Evolutionary conservation across 35 echinoderm and acorn worm species (phyloP).

Genomic region (Heliocidaris erythrogramma): DNA sequence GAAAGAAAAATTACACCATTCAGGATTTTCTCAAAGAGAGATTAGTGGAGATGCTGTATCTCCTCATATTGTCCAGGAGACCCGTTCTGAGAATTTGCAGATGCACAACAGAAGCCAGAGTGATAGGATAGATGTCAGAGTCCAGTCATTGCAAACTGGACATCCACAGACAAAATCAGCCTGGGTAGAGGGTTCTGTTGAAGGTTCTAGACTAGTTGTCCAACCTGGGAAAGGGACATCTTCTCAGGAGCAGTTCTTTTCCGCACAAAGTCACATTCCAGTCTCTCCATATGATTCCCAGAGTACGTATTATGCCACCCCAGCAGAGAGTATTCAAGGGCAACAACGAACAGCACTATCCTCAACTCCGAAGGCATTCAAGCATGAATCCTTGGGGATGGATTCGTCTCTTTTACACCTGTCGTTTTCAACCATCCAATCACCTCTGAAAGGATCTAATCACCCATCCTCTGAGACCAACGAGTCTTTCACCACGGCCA

Average conservation of each 20-base stretch:
- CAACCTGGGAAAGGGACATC: not conserved
- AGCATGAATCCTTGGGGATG: conserved; percentile 56
- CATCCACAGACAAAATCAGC: not conserved
- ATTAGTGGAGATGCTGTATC: not conserved
- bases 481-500: not conserved
- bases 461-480: not conserved
- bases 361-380: conserved; percentile 58
- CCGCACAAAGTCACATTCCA: not conserved
- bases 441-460: conserved; percentile 30
- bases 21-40: not conserved
- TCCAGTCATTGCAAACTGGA: not conserved
- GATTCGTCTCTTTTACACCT: conserved; percentile 21
- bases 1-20: conserved; percentile 21
- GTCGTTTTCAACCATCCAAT: conserved; percentile 36
- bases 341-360: conserved; percentile 6
- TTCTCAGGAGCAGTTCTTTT: conserved; percentile 7
- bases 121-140: not conserved
- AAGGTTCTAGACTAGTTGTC: not conserved
- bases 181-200: not conserved
- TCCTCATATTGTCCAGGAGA: not conserved
- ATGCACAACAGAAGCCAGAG: conserved; percentile 13
- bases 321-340: not conserved
- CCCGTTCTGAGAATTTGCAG: not conserved
- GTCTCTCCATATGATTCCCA: conserved; percentile 17
- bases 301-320: conserved; percentile 14